Evolutionary conservation across 2,797 vertebrate genomes (phyloP).

Genomic region (Sorex maritimensis): DNA sequence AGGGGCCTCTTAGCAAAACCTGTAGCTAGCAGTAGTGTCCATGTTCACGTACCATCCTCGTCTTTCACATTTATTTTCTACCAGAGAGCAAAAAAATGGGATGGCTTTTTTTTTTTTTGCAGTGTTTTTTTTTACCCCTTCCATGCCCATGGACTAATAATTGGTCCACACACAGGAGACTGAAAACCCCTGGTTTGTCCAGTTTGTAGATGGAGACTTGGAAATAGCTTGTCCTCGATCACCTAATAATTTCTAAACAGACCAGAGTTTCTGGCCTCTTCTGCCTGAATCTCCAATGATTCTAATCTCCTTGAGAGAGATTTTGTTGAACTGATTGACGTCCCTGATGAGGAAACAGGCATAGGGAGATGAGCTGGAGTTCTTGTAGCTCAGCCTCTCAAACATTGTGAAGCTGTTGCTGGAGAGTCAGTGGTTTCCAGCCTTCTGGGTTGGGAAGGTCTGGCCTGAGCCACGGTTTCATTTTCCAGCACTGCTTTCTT

Average conservation of each 20-base stretch:
- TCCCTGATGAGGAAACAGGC: slow-evolving; percentile 60
- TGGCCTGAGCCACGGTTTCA: not conserved
- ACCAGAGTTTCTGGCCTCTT: slow-evolving; percentile 12
- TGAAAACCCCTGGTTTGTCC: not conserved
- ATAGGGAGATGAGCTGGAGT: not conserved
- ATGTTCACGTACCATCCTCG: not conserved
- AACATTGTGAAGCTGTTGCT: not conserved
- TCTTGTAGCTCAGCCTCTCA: not conserved
- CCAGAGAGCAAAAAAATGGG: not conserved
- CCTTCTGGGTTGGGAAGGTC: not conserved
- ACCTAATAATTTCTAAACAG: not conserved
- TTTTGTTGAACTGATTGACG: not conserved
- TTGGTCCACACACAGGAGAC: no score
- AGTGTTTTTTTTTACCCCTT: no score
- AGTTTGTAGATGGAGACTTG: slow-evolving; percentile 40
- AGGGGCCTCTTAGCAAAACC: not conserved
- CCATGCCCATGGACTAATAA: no score
- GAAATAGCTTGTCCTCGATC: slow-evolving; percentile 35
- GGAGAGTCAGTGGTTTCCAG: slow-evolving; percentile 22
- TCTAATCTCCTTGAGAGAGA: slow-evolving; percentile 10
- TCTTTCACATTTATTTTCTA: not conserved
- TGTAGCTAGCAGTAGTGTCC: not conserved
- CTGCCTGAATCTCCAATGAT: not conserved
- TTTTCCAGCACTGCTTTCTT: not conserved
- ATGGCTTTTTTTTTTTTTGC: not conserved